Base-by-base conservation (phyloP, 2,888 invertebrate genomes). In the Eupeodes latifasciatus region DNA sequence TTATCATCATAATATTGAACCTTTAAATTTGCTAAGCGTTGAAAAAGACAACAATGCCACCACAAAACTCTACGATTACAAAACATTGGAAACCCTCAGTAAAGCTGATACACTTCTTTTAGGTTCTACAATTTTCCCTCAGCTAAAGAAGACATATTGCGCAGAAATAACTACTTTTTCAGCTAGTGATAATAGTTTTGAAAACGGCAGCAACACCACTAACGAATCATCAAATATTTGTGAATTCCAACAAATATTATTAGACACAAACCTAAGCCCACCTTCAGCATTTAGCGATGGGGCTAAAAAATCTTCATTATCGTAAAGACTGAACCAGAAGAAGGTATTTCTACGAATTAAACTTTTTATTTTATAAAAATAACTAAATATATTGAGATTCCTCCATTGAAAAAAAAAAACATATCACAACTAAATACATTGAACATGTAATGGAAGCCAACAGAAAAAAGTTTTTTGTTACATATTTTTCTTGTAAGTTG, bases 251-350 rank as follows among this genome's bases (percentile, higher is more conserved):
- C 91, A 92, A 64, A 91, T 91, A 71, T 90, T 92, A 40, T 91
- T 84, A 75, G 91, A 92, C 49, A 92, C 92, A 74, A 92, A 92
- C 87, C 89, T 93, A 7, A 93, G 93, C 89, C 93, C 93, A 79
- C 93, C 94, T 79, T 94, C 94, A 85, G 94, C 94, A 72, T 94
- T 94, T 89, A 94, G 93, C 84, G 94, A 94, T 89, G 93, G 92
- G 88, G 84, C 85, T n/a, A 79, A 81, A 53, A 77, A 85, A 49
- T 16, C 57, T 59, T 72, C 72, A 11, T 27, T 59, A 27, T 72
- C 72, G 47, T 72, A 59, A 57, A 44, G 44, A 57, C 67, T 69
- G 67, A 59, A 57, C 27, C 27, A 27, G 27, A 27, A 57, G 9
- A 62, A 16, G 16, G 9, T 40, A 16, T 62, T 40, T 62, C n/a